Percentiles rank a stretch among this genome's conserved stretches.
Conservation (phyloP, 2,797 vertebrate genomes). For the Morelia viridis region DNA sequence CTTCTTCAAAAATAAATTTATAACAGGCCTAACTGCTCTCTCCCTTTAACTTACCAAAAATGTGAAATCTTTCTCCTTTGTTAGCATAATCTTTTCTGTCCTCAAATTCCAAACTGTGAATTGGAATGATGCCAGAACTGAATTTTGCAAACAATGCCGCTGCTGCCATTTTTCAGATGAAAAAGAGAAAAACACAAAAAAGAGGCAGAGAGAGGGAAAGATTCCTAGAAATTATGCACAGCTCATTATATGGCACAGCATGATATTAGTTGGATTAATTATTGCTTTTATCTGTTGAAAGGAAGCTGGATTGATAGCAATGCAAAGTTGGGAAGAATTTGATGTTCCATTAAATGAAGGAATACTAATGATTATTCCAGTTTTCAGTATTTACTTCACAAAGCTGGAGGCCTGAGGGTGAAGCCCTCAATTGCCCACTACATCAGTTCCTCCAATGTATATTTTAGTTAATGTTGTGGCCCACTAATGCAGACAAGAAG, state of each 20-base stretch:
- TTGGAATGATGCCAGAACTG: neutral
- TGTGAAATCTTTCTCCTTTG: neutral
- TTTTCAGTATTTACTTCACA: slow-evolving; percentile 34
- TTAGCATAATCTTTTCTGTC: neutral
- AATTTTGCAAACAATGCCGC: slow-evolving; percentile 53
- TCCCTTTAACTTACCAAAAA: neutral
- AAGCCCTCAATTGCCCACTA: neutral
- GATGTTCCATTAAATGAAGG: slow-evolving; percentile 35
- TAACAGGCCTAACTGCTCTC: neutral
- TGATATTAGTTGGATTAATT: slow-evolving; percentile 39
- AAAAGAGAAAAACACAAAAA: slow-evolving; percentile 12
- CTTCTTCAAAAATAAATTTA: neutral
- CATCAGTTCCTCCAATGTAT: slow-evolving; percentile 25
- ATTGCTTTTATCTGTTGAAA: slow-evolving; percentile 24
- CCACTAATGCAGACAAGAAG: slow-evolving; percentile 16
- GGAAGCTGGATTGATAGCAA: slow-evolving; percentile 26
- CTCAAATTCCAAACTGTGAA: neutral
- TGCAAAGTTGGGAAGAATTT: slow-evolving; percentile 21
- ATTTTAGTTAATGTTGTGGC: slow-evolving; percentile 48
- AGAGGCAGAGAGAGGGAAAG: slow-evolving; percentile 50
- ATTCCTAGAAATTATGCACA: slow-evolving; percentile 36
- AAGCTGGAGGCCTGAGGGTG: slow-evolving; percentile 17
- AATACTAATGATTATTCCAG: slow-evolving; percentile 8
- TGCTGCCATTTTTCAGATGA: slow-evolving; percentile 40
- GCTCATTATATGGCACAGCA: slow-evolving; percentile 2